These are phyloP conservation scores for Orchesellides sinensis DNA, from an alignment of 2,888 invertebrate species.

Conservation along the genomic window DNA sequence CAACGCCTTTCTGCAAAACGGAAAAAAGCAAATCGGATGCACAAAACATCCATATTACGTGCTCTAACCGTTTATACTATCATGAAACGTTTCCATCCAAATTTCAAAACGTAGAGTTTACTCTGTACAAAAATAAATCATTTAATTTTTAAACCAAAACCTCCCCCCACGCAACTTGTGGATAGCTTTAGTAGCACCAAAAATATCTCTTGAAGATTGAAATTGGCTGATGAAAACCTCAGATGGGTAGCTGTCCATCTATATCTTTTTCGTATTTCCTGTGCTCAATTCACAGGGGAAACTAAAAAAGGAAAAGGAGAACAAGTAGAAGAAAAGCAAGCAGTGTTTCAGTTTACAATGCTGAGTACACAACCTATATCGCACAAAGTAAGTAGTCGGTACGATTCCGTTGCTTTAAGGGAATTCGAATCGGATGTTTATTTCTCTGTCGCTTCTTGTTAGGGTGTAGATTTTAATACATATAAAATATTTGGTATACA, in stretches of 20 bases:
- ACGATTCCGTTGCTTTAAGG: too few relatives aligned
- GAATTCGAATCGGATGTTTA: too few relatives aligned
- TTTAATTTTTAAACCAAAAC: not conserved
- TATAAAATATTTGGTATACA: too few relatives aligned
- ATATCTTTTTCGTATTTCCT: constrained; percentile 47
- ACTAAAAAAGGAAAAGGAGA: constrained; percentile 4
- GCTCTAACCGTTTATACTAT: not conserved
- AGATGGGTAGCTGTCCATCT: constrained; percentile 26
- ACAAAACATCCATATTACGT: not conserved
- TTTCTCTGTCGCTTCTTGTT: too few relatives aligned
- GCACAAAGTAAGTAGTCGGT: too few relatives aligned
- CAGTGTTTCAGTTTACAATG: constrained; percentile 21
- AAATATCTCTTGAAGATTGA: not conserved
- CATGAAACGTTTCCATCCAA: not conserved
- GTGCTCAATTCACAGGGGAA: constrained; percentile 18
- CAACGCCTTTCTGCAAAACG: not conserved
- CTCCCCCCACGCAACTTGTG: not conserved
- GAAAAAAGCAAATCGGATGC: not conserved
- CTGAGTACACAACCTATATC: too few relatives aligned
- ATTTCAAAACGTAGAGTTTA: not conserved
- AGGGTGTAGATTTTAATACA: too few relatives aligned
- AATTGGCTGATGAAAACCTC: constrained; percentile 56
- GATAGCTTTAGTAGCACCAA: not conserved
- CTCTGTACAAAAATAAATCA: not conserved
- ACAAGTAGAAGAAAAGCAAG: not conserved